phyloP scores from a whole-genome alignment of 2,888 invertebrate genomes.

The Agrochola macilenta region DNA sequence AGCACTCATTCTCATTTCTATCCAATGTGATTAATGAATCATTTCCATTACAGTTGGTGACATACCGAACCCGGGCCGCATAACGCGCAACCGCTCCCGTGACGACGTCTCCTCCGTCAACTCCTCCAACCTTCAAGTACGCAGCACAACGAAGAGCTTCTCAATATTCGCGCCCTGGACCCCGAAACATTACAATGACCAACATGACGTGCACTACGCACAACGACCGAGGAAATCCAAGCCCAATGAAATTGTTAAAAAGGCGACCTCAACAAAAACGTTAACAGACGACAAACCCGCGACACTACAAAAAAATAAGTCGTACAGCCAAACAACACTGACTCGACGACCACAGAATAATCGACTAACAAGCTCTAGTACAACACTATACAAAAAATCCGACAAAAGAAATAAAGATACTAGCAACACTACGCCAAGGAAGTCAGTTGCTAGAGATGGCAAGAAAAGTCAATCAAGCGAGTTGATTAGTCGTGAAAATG shows the following conservation, averaged over 20 bases:
- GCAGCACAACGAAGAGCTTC: slow-evolving; percentile 94
- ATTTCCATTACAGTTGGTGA: slow-evolving; percentile 92
- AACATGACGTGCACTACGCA: slow-evolving; percentile 95
- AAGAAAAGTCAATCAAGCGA: slow-evolving; percentile 92
- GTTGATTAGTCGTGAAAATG: slow-evolving; percentile 89
- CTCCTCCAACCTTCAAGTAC: slow-evolving; percentile 92
- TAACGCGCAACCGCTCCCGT: slow-evolving; percentile 92
- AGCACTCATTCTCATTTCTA: not conserved
- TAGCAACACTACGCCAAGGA: slow-evolving; percentile 83
- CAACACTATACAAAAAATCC: slow-evolving; percentile 85
- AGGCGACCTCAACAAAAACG: slow-evolving; percentile 86
- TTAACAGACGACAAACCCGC: slow-evolving; percentile 77
- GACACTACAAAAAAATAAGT: slow-evolving; percentile 87
- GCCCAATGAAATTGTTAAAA: slow-evolving; percentile 82
- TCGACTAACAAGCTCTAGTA: slow-evolving; percentile 83
- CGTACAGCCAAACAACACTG: slow-evolving; percentile 86
- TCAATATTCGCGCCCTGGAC: slow-evolving; percentile 96
- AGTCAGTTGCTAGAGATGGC: slow-evolving; percentile 78
- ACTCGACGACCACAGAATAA: slow-evolving; percentile 80
- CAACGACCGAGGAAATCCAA: slow-evolving; percentile 89
- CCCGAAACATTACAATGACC: slow-evolving; percentile 93
- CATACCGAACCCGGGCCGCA: slow-evolving; percentile 94
- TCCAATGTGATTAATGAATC: not conserved
- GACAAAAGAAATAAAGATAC: slow-evolving; percentile 81
- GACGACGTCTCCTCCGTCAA: slow-evolving; percentile 93